Conservation (phyloP, 2,888 invertebrate genomes). For the Bursaphelenchus okinawaensis region DNA sequence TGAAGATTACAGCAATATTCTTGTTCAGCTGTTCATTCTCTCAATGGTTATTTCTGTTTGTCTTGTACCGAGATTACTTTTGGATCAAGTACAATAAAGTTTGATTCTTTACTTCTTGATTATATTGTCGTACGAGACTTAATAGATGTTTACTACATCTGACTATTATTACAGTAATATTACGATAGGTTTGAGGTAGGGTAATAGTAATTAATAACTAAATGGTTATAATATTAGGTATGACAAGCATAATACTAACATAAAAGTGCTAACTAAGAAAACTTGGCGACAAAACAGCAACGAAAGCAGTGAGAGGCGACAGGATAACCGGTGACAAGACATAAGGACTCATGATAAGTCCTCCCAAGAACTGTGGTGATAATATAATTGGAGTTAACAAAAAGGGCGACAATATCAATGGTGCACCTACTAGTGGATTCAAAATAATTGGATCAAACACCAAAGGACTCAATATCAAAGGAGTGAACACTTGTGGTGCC, state of each 20-base stretch:
- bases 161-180: too few species aligned
- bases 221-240: too few species aligned
- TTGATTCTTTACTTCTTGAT: not conserved
- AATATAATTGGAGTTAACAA: constrained; percentile 16
- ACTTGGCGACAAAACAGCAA: constrained; percentile 31
- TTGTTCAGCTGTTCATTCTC: not conserved
- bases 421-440: constrained; percentile 3
- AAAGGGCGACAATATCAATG: constrained; percentile 9
- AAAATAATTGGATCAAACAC: constrained; percentile 4
- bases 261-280: constrained; percentile 27
- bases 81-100: not conserved
- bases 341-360: constrained; percentile 5
- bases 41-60: not conserved
- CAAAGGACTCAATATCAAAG: not conserved
- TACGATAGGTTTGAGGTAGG: too few species aligned
- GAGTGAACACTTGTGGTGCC: constrained; percentile 27
- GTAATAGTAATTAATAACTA: too few species aligned
- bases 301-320: constrained; percentile 3
- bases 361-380: constrained; percentile 12
- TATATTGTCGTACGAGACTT: too few species aligned
- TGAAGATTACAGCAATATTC: not conserved
- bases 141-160: too few species aligned
- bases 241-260: too few species aligned
- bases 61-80: not conserved
- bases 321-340: not conserved